phyloP scores from a whole-genome alignment of 2,797 vertebrate genomes.

The Sphenopsis melanotis region DNA sequence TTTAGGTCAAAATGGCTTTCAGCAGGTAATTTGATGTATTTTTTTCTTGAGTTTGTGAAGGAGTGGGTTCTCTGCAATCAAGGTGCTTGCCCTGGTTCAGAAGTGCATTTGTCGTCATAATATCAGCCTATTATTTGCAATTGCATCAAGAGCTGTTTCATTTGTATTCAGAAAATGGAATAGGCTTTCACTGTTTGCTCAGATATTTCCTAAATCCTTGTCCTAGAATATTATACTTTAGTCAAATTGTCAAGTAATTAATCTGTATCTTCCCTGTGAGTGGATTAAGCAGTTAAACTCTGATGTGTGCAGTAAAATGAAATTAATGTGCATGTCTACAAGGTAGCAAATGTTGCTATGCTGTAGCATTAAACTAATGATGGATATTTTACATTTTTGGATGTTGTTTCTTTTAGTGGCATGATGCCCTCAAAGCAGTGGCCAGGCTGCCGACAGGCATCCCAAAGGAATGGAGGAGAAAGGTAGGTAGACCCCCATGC shows the following conservation, averaged over 20 bases:
- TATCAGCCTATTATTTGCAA: neutral
- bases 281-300: neutral
- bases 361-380: neutral
- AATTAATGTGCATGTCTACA: neutral
- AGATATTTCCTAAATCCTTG: neutral
- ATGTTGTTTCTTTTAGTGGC: conserved; percentile 83
- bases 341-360: neutral
- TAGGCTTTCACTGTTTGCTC: neutral
- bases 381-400: neutral
- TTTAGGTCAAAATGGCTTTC: conserved; percentile 94
- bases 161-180: neutral
- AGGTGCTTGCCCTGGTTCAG: neutral
- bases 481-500: conserved; percentile 70
- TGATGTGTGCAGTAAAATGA: neutral
- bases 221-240: neutral
- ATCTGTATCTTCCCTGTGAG: neutral
- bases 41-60: neutral
- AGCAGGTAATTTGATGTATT: conserved; percentile 83
- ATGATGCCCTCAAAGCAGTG: conserved; percentile 95
- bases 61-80: neutral
- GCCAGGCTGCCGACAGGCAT: conserved; percentile 93
- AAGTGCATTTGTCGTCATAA: neutral
- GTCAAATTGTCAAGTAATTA: neutral
- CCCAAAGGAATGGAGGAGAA: conserved; percentile 95
- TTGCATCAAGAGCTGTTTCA: neutral